Conservation (phyloP, 2,797 vertebrate genomes). For the Lithobates pipiens region DNA sequence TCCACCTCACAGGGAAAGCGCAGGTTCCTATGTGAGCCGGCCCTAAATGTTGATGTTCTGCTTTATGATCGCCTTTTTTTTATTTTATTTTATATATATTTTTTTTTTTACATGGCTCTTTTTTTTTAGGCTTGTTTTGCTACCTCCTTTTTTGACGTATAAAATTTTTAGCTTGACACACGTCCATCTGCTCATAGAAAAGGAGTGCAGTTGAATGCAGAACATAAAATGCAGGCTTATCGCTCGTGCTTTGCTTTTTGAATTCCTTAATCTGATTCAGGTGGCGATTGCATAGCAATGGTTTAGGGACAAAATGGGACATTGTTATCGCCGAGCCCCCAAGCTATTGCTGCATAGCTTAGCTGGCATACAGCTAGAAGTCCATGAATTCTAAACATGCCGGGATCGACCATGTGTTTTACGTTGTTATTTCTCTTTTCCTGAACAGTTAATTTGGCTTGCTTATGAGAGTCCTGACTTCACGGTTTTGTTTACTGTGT, state of each 20-base stretch:
- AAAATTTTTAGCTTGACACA: too few relatives aligned
- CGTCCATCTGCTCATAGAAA: background rate
- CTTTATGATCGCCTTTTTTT: too few relatives aligned
- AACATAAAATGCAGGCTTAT: background rate
- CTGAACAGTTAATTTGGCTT: background rate
- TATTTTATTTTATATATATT: too few relatives aligned
- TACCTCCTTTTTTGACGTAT: too few relatives aligned
- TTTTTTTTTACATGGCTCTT: too few relatives aligned
- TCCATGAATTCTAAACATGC: background rate
- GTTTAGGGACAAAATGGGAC: constrained; percentile 4
- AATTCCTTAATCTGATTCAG: constrained; percentile 20
- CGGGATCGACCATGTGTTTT: background rate
- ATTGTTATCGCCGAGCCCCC: constrained; percentile 1
- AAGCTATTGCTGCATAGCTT: constrained; percentile 10
- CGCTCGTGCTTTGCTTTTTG: background rate
- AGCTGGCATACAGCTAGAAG: background rate
- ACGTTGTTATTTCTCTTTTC: background rate
- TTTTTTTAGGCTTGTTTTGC: too few relatives aligned
- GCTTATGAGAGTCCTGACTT: constrained; percentile 6
- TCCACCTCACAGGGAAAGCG: too few relatives aligned
- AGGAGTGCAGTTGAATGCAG: background rate
- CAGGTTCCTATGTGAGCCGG: too few relatives aligned
- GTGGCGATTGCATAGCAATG: constrained; percentile 2
- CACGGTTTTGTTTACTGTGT: background rate
- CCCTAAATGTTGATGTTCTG: too few relatives aligned